Conservation (phyloP, 2,113 vertebrate species). For the Hyperoodon ampullatus region DNA sequence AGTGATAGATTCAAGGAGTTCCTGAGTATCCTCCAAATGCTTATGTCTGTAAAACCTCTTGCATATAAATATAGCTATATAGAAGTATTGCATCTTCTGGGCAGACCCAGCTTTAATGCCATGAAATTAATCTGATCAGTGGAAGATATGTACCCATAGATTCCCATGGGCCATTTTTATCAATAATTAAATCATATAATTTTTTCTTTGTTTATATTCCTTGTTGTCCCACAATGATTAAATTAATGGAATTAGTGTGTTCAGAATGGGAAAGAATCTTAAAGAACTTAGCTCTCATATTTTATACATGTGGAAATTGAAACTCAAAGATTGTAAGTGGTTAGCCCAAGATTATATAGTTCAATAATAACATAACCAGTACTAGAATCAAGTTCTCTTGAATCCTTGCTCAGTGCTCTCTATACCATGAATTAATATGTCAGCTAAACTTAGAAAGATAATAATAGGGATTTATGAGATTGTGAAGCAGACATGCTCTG, state of each 20-base stretch:
- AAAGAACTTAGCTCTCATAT: not conserved
- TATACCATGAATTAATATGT: not conserved
- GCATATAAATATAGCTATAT: not conserved
- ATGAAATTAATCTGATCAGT: not conserved
- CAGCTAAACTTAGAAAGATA: not conserved
- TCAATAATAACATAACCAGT: not conserved
- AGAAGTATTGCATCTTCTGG: not conserved
- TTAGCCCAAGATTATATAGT: not conserved
- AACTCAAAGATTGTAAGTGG: not conserved
- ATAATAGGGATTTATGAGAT: not conserved
- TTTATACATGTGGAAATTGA: not conserved
- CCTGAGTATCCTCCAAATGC: not conserved
- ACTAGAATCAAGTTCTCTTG: not conserved
- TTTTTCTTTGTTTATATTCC: constrained; percentile 28
- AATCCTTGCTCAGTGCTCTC: not conserved
- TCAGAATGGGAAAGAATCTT: constrained; percentile 23
- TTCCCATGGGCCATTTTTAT: not conserved
- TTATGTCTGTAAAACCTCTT: not conserved
- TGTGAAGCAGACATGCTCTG: not conserved
- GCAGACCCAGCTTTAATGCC: not conserved
- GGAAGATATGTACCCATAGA: not conserved
- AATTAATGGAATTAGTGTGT: not conserved
- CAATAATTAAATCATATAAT: constrained; percentile 7
- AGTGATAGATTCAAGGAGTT: not conserved
- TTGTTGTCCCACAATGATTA: not conserved